Conservation (phyloP, 2,113 vertebrate genomes). For the Dipodomys merriami region DNA sequence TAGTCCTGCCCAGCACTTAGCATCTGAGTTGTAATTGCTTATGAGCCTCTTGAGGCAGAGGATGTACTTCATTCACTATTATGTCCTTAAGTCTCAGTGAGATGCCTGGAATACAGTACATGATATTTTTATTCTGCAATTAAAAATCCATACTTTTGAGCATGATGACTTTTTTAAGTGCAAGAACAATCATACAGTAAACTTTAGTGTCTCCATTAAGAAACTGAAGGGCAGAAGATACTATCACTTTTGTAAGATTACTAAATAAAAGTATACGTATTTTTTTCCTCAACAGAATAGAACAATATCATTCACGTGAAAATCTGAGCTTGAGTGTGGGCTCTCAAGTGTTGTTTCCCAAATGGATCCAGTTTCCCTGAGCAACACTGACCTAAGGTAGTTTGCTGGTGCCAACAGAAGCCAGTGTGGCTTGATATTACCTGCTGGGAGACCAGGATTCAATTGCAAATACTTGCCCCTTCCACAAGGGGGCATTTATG, state of each 20-base stretch:
- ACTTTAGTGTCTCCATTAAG: not conserved
- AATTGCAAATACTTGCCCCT: not conserved
- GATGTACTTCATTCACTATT: not conserved
- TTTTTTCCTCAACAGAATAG: not conserved
- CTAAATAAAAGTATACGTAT: not conserved
- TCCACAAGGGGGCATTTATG: not conserved
- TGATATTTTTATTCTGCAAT: not conserved
- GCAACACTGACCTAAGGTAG: not conserved
- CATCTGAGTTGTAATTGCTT: not conserved
- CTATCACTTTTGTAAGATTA: not conserved
- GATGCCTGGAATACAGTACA: not conserved
- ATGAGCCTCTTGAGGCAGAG: not conserved
- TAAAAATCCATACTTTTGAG: constrained; percentile 20
- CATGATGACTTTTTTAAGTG: not conserved
- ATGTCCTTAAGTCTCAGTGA: not conserved
- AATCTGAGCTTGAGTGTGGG: not conserved
- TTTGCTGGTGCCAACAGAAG: not conserved
- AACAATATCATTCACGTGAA: not conserved
- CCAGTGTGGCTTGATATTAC: too few relatives aligned
- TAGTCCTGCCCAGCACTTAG: too few relatives aligned
- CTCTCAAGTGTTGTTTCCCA: not conserved
- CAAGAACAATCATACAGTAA: not conserved
- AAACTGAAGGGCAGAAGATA: not conserved
- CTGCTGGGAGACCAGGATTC: not conserved
- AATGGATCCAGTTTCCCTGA: not conserved